Percentiles rank a stretch among this genome's conserved stretches.
Evolutionary conservation across 92 coral and sea anemone species (phyloP).

Genomic region (Nematostella vectensis): DNA sequence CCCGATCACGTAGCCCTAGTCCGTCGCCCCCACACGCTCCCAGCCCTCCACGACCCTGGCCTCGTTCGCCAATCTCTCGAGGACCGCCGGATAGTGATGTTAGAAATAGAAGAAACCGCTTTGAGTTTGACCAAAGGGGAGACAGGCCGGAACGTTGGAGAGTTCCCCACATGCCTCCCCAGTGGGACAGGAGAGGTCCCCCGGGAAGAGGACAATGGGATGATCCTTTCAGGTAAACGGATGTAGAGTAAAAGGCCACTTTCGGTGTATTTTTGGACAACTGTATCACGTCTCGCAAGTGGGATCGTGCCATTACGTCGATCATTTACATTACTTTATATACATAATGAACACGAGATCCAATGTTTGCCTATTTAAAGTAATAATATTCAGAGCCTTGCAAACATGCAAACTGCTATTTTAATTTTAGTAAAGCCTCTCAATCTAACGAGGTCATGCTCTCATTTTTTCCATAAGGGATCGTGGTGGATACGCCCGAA

Average conservation of each 20-base stretch:
- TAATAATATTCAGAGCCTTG: too few relatives aligned
- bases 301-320: too few relatives aligned
- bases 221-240: slow-evolving; percentile 36
- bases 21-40: slow-evolving; percentile 15
- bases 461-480: slow-evolving; percentile 6
- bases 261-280: too few relatives aligned
- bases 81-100: slow-evolving; percentile 18
- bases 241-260: too few relatives aligned
- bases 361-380: too few relatives aligned
- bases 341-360: too few relatives aligned
- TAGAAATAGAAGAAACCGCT: slow-evolving; percentile 39
- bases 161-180: slow-evolving; percentile 20
- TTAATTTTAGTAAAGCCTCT: too few relatives aligned
- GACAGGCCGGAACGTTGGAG: slow-evolving; percentile 49
- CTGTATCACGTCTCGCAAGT: too few relatives aligned
- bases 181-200: slow-evolving; percentile 38
- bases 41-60: slow-evolving; percentile 12
- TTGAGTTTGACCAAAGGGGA: slow-evolving; percentile 38
- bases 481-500: slow-evolving; percentile 5
- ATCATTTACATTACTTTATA: too few relatives aligned
- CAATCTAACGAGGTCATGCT: too few relatives aligned
- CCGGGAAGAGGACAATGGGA: slow-evolving; percentile 24
- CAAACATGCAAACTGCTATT: too few relatives aligned
- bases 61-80: slow-evolving; percentile 30
- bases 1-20: slow-evolving; percentile 22